A percentile compares a stretch with the other conserved stretches of the same genome.
Conservation (phyloP, 2,113 vertebrate genomes). For the Dicentrarchus labrax region DNA sequence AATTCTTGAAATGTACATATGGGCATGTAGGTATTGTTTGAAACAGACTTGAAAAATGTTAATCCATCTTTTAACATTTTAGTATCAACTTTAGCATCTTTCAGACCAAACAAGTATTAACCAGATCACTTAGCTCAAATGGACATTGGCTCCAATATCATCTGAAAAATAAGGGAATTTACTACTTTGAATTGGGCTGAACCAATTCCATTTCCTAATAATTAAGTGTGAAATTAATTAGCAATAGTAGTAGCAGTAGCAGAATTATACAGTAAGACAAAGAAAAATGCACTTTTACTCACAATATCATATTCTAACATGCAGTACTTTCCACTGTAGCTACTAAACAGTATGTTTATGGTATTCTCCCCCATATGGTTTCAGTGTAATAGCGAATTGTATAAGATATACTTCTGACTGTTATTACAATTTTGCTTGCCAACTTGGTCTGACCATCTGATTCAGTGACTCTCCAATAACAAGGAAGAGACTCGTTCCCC, state of each 20-base stretch:
- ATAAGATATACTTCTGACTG: constrained; percentile 9
- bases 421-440: constrained; percentile 20
- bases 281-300: background rate
- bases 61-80: background rate
- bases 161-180: constrained; percentile 5
- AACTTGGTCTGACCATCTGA: background rate
- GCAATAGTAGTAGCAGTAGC: too few species aligned
- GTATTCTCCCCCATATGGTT: constrained; percentile 27
- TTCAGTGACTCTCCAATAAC: background rate
- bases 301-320: background rate
- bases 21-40: too few species aligned
- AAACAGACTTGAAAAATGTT: too few species aligned
- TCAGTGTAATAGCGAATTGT: constrained; percentile 15
- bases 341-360: background rate
- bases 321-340: background rate
- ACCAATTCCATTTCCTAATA: background rate
- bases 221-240: background rate
- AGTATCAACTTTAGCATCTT: background rate
- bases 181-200: background rate
- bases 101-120: background rate
- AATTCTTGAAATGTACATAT: too few species aligned
- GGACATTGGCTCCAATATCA: background rate
- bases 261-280: background rate
- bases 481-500: constrained; percentile 31
- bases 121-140: background rate